These are phyloP conservation scores for Acipenser ruthenus DNA, from an alignment of 2,797 vertebrate species.

Conservation along the genomic window DNA sequence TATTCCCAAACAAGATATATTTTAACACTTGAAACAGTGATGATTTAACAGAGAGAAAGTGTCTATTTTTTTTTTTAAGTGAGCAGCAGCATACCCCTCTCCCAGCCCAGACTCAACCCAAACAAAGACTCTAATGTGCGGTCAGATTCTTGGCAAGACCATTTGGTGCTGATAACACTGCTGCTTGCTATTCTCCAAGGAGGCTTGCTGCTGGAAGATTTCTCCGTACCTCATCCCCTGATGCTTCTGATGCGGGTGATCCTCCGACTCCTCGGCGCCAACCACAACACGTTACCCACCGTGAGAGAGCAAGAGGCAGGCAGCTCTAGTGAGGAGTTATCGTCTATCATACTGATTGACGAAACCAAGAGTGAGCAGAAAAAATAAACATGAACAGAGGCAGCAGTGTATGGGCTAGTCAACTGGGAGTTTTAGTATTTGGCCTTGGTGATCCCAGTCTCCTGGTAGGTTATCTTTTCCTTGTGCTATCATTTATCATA, in stretches of 20 bases:
- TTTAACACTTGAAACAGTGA: slow-evolving; percentile 62
- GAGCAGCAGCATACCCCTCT: slow-evolving; percentile 39
- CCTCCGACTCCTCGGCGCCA: slow-evolving; percentile 93
- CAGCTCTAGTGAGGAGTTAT: slow-evolving; percentile 84
- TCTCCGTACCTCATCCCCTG: slow-evolving; percentile 63
- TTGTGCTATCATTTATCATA: slow-evolving; percentile 97
- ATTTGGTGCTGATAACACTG: slow-evolving; percentile 72
- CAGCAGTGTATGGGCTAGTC: slow-evolving; percentile 89
- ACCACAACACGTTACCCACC: slow-evolving; percentile 85
- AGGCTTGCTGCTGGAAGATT: slow-evolving; percentile 61
- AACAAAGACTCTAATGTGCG: slow-evolving; percentile 86
- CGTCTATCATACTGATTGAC: slow-evolving; percentile 91
- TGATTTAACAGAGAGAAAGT: slow-evolving; percentile 68
- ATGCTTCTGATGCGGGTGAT: slow-evolving; percentile 76
- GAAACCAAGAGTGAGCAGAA: slow-evolving; percentile 86
- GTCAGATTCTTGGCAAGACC: slow-evolving; percentile 67
- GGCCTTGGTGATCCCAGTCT: slow-evolving; percentile 89
- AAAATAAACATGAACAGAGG: slow-evolving; percentile 96
- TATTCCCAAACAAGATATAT: slow-evolving; percentile 65
- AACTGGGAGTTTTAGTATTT: slow-evolving; percentile 97
- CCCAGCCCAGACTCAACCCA: slow-evolving; percentile 57
- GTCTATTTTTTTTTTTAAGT: slow-evolving; percentile 38
- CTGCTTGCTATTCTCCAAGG: slow-evolving; percentile 69
- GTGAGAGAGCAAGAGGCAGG: slow-evolving; percentile 79
- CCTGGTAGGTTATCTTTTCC: slow-evolving; percentile 93